These are phyloP conservation scores for Plecotus auritus DNA, from an alignment of 2,113 vertebrate species.

Conservation along the genomic window DNA sequence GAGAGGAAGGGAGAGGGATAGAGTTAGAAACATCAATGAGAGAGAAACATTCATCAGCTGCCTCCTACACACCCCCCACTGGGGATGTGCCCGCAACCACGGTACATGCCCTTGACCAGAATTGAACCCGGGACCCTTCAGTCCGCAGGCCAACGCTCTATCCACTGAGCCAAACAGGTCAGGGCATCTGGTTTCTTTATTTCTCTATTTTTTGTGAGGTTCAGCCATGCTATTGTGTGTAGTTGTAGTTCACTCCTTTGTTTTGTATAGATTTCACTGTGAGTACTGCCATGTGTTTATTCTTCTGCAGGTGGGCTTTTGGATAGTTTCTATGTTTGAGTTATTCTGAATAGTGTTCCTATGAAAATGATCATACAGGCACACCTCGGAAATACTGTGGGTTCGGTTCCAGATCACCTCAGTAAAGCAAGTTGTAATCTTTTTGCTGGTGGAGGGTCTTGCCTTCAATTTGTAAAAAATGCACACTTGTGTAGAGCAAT, in stretches of 20 bases:
- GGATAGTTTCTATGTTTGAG: not conserved
- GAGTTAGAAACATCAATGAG: too few species aligned
- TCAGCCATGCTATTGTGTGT: fast-evolving
- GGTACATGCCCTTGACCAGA: too few species aligned
- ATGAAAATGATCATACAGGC: not conserved
- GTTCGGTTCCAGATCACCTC: not conserved
- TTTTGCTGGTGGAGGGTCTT: not conserved
- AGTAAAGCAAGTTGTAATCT: not conserved
- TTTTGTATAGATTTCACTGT: too few species aligned
- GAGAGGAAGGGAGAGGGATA: too few species aligned
- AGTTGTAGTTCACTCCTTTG: not conserved
- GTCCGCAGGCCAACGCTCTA: too few species aligned
- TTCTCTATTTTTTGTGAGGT: not conserved
- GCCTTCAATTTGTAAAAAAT: not conserved
- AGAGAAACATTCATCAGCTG: too few species aligned
- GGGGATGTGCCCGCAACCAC: too few species aligned
- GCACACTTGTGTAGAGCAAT: not conserved
- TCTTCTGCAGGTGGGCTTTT: not conserved
- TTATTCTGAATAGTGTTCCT: not conserved
- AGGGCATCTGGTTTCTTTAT: not conserved
- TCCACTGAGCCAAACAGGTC: too few species aligned
- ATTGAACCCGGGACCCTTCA: too few species aligned
- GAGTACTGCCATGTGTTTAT: not conserved
- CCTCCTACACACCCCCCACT: too few species aligned
- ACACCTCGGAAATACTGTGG: not conserved